Base-by-base conservation (phyloP, 2,113 vertebrate genomes). In the Apodemus speciosus region DNA sequence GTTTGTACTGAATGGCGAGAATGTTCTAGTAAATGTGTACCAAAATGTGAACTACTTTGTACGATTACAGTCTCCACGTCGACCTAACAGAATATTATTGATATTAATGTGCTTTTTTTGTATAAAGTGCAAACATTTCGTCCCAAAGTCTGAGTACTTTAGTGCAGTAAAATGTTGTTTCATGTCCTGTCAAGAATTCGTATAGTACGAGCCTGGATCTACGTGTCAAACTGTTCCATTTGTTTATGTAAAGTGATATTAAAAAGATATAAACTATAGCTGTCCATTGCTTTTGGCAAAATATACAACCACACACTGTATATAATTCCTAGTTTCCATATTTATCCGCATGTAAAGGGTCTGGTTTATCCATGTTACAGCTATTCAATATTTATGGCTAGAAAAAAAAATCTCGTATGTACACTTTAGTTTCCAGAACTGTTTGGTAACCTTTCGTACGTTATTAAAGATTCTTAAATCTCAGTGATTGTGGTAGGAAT, bases 381-480 rank as follows among this genome's bases (percentile, higher is more conserved):
- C 99, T 99, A 99, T 99, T 99, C 99, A 99, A 98, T 99, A 99
- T 99, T 99, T 99, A 99, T 99, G 99, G 98, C 98, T 99, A 99
- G 99, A 99, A 99, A 79, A 79, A 76, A 80, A 80, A 98, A 99
- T 99, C 99, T 99, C 99, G 98, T 99, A 99, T 99, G 99, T 99
- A 99, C 99, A 99, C 99, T 99, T 99, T 99, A 99, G 99, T 99
- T 99, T 99, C 99, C 99, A 99, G 98, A 99, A 99, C 98, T 99
- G 99, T 99, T 99, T 99, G 99, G 99, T 99, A 99, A 99, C 99
- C 99, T 99, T 99, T 99, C 99, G 99, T 99, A 99, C 99, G 98
- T 99, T 99, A 99, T 99, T 99, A 99, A 99, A 99, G 99, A 99
- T 99, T 99, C 99, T 98, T 98, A 99, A 99, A 99, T 99, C 98